Evolutionary conservation across 2,113 vertebrate genomes (phyloP).

Genomic region (Brevimyrus niger): DNA sequence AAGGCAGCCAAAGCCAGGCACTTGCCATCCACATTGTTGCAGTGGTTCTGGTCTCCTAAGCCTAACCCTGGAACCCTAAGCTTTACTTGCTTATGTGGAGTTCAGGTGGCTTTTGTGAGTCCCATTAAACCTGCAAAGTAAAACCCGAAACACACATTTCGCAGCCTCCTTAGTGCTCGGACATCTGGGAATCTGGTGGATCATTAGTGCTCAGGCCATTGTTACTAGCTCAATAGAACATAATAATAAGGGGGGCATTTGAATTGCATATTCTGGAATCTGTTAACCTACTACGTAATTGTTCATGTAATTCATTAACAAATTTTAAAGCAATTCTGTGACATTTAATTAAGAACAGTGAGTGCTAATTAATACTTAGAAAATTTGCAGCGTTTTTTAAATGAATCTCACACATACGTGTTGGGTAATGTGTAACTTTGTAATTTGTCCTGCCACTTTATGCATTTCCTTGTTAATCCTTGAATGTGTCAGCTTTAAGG

Average conservation of each 20-base stretch:
- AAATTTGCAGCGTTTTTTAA: not conserved
- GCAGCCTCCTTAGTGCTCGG: not conserved
- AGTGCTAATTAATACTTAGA: constrained; percentile 4
- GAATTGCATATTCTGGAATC: not conserved
- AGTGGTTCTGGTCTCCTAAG: not conserved
- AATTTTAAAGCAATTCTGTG: not conserved
- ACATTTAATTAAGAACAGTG: constrained; percentile 12
- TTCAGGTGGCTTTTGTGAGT: not conserved
- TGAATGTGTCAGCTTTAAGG: not conserved
- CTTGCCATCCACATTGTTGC: not conserved
- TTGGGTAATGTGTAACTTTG: not conserved
- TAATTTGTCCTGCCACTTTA: constrained; percentile 1
- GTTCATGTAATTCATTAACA: not conserved
- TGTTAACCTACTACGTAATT: constrained; percentile 3
- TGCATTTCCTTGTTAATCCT: not conserved
- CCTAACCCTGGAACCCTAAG: not conserved
- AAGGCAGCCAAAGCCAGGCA: not conserved
- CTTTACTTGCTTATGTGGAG: not conserved
- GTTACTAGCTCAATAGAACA: not conserved
- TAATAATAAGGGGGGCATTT: not conserved
- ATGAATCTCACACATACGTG: not conserved
- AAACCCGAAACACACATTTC: not conserved
- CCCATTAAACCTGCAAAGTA: not conserved
- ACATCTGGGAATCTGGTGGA: not conserved
- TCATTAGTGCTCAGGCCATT: not conserved